A percentile compares a stretch with the other conserved stretches of the same genome.
These are phyloP conservation scores for Notolepis coatsorum DNA, from an alignment of 2,797 vertebrate genomes.

Conservation along the genomic window DNA sequence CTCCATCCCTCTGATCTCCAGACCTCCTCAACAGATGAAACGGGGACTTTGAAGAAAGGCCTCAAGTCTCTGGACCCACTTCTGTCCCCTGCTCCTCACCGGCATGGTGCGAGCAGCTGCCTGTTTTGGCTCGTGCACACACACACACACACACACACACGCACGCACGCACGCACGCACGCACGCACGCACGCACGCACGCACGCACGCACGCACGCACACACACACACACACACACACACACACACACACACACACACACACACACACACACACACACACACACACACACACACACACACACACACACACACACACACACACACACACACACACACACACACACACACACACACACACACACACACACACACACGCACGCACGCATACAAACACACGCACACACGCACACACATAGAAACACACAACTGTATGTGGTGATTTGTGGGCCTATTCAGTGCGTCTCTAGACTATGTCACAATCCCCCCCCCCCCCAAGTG, in stretches of 20 bases:
- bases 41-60: conserved; percentile 64
- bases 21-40: conserved; percentile 84
- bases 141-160: not conserved
- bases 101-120: conserved; percentile 65
- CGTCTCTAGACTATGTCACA: conserved; percentile 28
- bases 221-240: conserved; percentile 49
- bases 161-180: not conserved
- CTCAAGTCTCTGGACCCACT: conserved; percentile 51
- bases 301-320: conserved; percentile 6
- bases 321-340: not conserved
- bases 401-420: not conserved
- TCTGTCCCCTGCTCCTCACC: conserved; percentile 39
- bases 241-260: conserved; percentile 3
- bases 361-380: not conserved
- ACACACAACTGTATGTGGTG: conserved; percentile 44
- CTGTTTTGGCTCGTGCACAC: conserved; percentile 65
- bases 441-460: conserved; percentile 39
- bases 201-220: not conserved
- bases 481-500: conserved; percentile 37
- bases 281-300: conserved; percentile 17
- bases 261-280: not conserved
- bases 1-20: conserved; percentile 71
- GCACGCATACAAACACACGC: not conserved
- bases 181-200: not conserved
- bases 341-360: not conserved